These are phyloP conservation scores for Trachops cirrhosus DNA, from an alignment of 2,797 vertebrate species.

Conservation along the genomic window DNA sequence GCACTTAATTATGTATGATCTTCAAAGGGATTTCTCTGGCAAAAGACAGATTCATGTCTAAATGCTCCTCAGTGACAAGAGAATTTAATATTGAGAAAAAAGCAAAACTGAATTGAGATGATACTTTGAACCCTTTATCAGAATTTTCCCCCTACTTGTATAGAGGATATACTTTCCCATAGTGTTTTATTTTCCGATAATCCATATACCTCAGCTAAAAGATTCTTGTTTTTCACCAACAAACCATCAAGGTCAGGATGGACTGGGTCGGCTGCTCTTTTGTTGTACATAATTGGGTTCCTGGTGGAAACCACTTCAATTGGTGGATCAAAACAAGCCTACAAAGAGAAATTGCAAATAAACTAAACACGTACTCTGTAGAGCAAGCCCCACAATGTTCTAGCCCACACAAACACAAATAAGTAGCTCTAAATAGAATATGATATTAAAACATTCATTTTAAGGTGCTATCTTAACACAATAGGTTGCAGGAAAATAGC, in stretches of 20 bases:
- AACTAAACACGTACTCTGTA: background rate
- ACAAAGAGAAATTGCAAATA: constrained; percentile 51
- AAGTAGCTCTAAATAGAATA: background rate
- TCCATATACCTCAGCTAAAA: constrained; percentile 58
- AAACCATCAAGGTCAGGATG: constrained; percentile 45
- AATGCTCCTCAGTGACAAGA: background rate
- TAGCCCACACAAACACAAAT: background rate
- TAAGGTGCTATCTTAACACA: background rate
- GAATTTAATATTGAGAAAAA: background rate
- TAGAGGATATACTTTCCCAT: background rate
- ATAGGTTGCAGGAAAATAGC: background rate
- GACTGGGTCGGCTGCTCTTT: background rate
- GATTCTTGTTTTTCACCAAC: constrained; percentile 66
- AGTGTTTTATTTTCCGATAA: constrained; percentile 37
- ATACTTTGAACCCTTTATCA: background rate
- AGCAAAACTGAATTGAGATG: background rate
- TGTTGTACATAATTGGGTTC: background rate
- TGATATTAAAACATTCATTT: background rate
- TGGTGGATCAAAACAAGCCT: constrained; percentile 56
- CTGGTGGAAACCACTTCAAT: background rate
- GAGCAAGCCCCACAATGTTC: background rate
- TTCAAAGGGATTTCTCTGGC: background rate
- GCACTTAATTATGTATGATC: background rate
- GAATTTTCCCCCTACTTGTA: background rate
- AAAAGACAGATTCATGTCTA: background rate